Evolutionary conservation across 2,113 vertebrate species (phyloP).

Genomic region (Gnathonemus longibarbis): DNA sequence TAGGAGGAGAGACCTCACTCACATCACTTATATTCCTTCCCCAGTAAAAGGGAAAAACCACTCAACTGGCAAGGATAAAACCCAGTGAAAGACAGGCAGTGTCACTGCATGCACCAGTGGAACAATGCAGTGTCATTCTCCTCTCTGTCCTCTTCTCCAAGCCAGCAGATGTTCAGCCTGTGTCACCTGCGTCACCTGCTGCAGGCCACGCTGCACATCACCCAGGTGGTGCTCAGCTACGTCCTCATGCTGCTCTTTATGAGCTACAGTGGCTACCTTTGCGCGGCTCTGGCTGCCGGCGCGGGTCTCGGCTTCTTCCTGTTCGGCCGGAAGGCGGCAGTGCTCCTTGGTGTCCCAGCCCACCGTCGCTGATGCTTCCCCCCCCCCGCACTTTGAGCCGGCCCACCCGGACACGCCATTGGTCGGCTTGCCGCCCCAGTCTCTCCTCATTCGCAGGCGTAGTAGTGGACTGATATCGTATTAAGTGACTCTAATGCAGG

Average conservation of each 20-base stretch:
- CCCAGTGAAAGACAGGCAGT: not conserved
- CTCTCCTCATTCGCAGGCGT: not conserved
- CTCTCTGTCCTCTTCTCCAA: slow-evolving; percentile 41
- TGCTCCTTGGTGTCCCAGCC: slow-evolving; percentile 93
- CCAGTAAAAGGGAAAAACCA: not conserved
- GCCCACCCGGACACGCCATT: not conserved
- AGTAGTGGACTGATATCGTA: not conserved
- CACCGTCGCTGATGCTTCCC: slow-evolving; percentile 74
- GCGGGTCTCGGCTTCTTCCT: slow-evolving; percentile 88
- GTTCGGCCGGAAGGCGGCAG: slow-evolving; percentile 94
- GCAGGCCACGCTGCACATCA: slow-evolving; percentile 80
- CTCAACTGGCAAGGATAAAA: not conserved
- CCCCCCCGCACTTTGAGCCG: not conserved
- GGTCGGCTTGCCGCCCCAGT: not conserved
- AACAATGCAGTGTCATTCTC: not conserved
- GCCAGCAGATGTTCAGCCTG: slow-evolving; percentile 88
- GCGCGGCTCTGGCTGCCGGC: slow-evolving; percentile 80
- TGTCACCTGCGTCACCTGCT: slow-evolving; percentile 82
- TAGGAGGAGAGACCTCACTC: not conserved
- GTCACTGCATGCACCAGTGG: not conserved
- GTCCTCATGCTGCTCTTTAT: slow-evolving; percentile 97
- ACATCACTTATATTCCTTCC: not conserved
- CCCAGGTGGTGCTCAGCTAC: slow-evolving; percentile 92
- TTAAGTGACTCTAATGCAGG: not conserved
- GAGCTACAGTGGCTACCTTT: slow-evolving; percentile 95